Evolutionary conservation across 2,797 vertebrate species (phyloP).

Genomic region (Brachymystax lenok): DNA sequence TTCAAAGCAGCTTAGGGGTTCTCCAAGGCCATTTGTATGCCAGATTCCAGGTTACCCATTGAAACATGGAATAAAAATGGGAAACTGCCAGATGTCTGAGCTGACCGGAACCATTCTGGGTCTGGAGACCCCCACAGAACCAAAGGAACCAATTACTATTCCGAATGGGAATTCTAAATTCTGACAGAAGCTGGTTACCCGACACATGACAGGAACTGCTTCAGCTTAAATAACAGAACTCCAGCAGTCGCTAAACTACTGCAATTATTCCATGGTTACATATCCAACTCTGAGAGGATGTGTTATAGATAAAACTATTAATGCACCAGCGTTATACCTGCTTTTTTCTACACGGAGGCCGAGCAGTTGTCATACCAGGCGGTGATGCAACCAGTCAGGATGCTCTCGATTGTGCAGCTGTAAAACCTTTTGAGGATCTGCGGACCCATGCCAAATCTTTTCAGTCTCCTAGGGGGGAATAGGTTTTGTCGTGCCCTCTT

Average conservation of each 20-base stretch:
- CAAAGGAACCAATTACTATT: constrained; percentile 32
- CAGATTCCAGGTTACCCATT: constrained; percentile 43
- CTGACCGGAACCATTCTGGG: constrained; percentile 32
- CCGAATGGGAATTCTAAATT: constrained; percentile 21
- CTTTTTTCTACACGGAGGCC: constrained; percentile 34
- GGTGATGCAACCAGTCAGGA: too few species aligned
- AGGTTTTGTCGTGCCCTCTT: too few species aligned
- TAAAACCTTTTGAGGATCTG: too few species aligned
- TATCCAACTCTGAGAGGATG: constrained; percentile 22
- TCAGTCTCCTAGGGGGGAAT: too few species aligned
- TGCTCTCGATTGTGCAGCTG: too few species aligned
- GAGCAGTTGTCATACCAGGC: too few species aligned
- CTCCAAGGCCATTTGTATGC: constrained; percentile 31
- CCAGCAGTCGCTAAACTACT: constrained; percentile 7
- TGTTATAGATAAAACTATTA: constrained; percentile 11
- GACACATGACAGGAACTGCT: background rate
- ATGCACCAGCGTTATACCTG: constrained; percentile 35
- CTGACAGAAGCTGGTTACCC: constrained; percentile 8
- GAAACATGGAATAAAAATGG: constrained; percentile 53
- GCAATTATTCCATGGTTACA: constrained; percentile 18
- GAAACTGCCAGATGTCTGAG: constrained; percentile 50
- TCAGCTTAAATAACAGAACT: background rate
- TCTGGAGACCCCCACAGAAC: constrained; percentile 29
- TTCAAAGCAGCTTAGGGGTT: constrained; percentile 48
- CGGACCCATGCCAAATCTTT: too few species aligned